Conservation (phyloP, 2,797 vertebrate species). For the Artibeus lituratus region DNA sequence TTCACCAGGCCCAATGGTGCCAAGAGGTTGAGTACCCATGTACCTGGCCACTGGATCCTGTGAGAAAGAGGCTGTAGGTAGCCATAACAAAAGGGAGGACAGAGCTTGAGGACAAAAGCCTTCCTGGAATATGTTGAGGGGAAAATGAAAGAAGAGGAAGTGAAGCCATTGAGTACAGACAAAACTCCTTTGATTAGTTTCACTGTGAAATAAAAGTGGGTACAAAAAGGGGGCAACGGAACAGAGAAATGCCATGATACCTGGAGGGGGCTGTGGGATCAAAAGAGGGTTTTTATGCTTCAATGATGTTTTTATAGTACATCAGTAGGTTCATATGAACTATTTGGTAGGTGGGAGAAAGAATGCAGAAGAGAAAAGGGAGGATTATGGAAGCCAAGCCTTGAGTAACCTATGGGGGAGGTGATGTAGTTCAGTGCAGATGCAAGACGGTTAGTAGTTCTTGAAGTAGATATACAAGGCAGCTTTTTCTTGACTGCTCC, state of each 20-base stretch:
- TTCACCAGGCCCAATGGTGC: background rate
- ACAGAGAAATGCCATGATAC: background rate
- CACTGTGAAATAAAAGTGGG: background rate
- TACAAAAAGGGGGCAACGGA: no score
- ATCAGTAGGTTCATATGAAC: background rate
- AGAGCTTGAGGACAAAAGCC: background rate
- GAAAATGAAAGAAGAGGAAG: background rate
- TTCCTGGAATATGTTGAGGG: background rate
- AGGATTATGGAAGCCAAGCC: background rate
- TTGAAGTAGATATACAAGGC: background rate
- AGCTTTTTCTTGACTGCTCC: background rate
- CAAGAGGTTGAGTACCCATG: background rate
- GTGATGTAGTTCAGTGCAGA: background rate
- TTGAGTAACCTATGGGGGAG: background rate
- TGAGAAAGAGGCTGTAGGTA: background rate
- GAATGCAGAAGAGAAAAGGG: background rate
- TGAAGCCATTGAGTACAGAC: background rate
- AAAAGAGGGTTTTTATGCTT: background rate
- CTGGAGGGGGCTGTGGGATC: background rate
- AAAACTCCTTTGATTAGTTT: background rate
- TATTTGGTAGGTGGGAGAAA: background rate
- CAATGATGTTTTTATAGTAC: background rate
- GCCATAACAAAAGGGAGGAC: background rate
- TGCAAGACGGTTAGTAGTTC: background rate
- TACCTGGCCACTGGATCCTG: background rate